Base-by-base conservation (phyloP, 1,140 invertebrate species). In the Musca domestica region DNA sequence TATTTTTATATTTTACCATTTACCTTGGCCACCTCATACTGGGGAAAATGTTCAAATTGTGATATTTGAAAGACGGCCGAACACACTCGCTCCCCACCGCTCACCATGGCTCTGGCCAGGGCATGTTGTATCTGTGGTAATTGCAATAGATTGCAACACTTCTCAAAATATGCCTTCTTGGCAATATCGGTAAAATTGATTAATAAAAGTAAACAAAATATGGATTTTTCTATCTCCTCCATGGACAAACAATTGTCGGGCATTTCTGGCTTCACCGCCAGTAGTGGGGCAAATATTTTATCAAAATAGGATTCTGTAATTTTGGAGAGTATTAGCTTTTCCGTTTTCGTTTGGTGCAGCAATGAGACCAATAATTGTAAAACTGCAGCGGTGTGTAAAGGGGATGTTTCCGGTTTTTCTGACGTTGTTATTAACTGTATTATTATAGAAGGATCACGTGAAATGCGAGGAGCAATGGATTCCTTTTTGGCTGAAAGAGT, bases 301-400 rank as follows among this genome's bases (percentile, higher is more conserved):
- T 81, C 78, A 27, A 81, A 81, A 56, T 77, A 81, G 2, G 78
- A 80, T 58, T 81, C 78, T 0, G 71, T 73, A 5, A 81, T 74
- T 41, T 78, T 77, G 7, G 78, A 72, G 1, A 81, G 71, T 20
- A 81, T 73, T 58, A 81, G 48, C 25, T 80, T 81, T 19, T 81
- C 75, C 0, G 78, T 81, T 67, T 79, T 78, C 0, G 67, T 15
- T 25, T 77, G 74, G 22, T 71, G 66, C 47, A 81, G 61, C 23
- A 81, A 64, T 5, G 67, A 67, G 2, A 76, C 48, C 20, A 81
- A 65, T 34, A 80, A 41, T 0, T 75, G 76, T 0, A 80, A 56
- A 6, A 78, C 76, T 23, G 74, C 71, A 1, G 72, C 72, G 15
- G 71, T 74, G 2, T 77, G 74, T 0, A 48, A 27, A 0, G 77